Evolutionary conservation across 2,113 vertebrate genomes (phyloP).

Genomic region (Hipposideros armiger): DNA sequence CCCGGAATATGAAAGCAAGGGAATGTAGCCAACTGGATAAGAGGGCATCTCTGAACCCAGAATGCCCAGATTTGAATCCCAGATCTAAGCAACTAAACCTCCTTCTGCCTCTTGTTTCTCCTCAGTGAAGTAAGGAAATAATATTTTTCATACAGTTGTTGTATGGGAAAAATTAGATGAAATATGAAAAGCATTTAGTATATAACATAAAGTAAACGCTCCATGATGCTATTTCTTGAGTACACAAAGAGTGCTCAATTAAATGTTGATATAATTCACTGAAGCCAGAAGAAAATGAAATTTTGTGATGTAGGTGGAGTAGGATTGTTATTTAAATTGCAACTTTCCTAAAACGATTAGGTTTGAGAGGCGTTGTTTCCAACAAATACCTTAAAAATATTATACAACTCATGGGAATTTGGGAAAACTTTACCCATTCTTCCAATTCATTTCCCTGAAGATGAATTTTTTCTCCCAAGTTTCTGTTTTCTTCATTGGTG

Average conservation of each 20-base stretch:
- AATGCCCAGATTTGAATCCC: background rate
- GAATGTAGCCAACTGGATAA: background rate
- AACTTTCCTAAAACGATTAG: background rate
- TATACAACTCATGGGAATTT: background rate
- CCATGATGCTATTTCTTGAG: background rate
- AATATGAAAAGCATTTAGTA: background rate
- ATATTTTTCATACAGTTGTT: background rate
- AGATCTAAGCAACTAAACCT: background rate
- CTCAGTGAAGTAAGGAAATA: background rate
- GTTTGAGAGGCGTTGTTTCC: slow-evolving; percentile 34
- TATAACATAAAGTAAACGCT: background rate
- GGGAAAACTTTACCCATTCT: slow-evolving; percentile 19
- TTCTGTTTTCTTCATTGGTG: slow-evolving; percentile 31
- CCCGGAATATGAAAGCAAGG: background rate
- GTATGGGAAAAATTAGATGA: background rate
- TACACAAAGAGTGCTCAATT: background rate
- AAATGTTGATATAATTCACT: background rate
- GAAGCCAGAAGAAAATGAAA: background rate
- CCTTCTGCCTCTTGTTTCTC: background rate
- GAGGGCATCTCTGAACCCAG: background rate
- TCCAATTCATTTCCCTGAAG: slow-evolving; percentile 8
- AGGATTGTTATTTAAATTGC: background rate
- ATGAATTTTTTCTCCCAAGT: background rate
- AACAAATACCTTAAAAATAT: slow-evolving; percentile 25
- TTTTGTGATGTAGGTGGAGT: background rate